Evolutionary conservation across 2,113 vertebrate genomes (phyloP).

Genomic region (Atrichornis clamosus): DNA sequence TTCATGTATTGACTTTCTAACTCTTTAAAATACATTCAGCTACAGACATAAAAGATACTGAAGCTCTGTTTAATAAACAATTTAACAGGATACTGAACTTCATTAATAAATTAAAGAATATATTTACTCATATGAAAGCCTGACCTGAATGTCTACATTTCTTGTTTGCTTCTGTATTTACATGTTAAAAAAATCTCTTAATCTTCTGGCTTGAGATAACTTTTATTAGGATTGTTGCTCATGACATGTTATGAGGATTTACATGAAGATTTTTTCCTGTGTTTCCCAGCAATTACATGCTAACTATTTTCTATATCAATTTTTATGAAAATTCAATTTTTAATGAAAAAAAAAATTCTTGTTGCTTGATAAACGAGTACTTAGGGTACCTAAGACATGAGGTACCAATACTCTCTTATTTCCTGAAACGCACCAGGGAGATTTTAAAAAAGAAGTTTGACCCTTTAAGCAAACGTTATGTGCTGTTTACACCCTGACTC

Average conservation of each 20-base stretch:
- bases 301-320: neutral
- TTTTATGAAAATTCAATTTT: neutral
- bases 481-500: neutral
- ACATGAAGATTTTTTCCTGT: neutral
- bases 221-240: neutral
- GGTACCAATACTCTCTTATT: neutral
- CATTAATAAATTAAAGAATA: conserved; percentile 62
- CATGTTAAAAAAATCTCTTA: neutral
- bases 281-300: neutral
- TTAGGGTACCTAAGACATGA: neutral
- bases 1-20: conserved; percentile 41
- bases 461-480: neutral
- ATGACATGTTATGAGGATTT: neutral
- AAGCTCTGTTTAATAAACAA: conserved; percentile 54
- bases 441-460: neutral
- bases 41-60: neutral
- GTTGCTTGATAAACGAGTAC: neutral
- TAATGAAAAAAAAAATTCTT: conserved; percentile 1
- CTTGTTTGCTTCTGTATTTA: conserved; percentile 43
- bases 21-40: conserved; percentile 27
- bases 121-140: conserved; percentile 43
- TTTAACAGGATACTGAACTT: conserved; percentile 53
- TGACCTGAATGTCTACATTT: conserved; percentile 21
- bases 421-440: neutral
- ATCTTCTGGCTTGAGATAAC: neutral